Evolutionary conservation across 2,113 vertebrate genomes (phyloP), one percentile per base, ranked within the genome.

Genomic region (Sitta europaea): DNA sequence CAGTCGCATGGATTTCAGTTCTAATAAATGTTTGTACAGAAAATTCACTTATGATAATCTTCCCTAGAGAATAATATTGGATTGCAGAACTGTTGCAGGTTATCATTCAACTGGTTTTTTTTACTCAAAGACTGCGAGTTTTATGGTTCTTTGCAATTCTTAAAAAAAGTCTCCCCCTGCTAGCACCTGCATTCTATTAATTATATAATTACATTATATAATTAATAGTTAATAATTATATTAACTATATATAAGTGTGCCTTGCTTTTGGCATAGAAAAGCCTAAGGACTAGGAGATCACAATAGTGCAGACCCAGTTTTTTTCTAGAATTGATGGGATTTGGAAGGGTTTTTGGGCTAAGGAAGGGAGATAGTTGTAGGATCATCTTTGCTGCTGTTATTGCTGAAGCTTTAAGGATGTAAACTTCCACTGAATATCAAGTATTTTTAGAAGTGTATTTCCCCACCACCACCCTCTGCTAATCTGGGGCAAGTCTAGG

Each of bases 391-490:
- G 51, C n/a, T 38, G 6, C 43, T 58, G 6, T 71, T 53, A 17
- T 33, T 17, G 19, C 19, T 72, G 67, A 83, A 82, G 8, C 9
- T 15, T 43, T 80, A 36, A 78, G 55, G 27, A 86, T 50, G 35
- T 25, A 47, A 84, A 51, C 2, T 76, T 57, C 8, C 12, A 43
- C 40, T 57, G n/a, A 67, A n/a, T 35, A 3, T 28, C 14, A 62
- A 38, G 9, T 27, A 18, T 33, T 75, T 54, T 38, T 13, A 42
- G n/a, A 57, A 87, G 2, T n/a, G 14, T 28, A 14, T 1, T 6
- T 42, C 13, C 12, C 18, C 1, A 2, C 1, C 4, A 1, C 3
- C 10, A 6, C 4, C 10, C 13, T 4, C 9, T 11, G 12, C 18
- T 66, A 10, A n/a, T 54, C 28, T 45, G 47, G 47, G 28, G 15